Evolutionary conservation across 2,888 invertebrate genomes (phyloP).

Genomic region (Notocelia uddmanniana): DNA sequence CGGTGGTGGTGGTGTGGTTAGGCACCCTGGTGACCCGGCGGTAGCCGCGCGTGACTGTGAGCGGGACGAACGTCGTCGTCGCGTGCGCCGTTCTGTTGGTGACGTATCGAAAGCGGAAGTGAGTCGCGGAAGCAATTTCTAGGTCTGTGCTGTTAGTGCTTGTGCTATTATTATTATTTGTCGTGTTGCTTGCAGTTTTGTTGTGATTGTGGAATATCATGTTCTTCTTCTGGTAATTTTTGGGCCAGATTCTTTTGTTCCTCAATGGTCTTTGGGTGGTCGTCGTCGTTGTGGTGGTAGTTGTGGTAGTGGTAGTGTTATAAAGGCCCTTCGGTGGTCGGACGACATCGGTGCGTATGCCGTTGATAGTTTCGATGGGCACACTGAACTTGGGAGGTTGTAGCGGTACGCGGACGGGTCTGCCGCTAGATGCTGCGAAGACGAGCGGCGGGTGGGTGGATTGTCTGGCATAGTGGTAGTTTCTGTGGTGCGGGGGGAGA

Average conservation of each 20-base stretch:
- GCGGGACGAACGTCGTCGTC: conserved; percentile 56
- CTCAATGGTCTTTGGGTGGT: conserved; percentile 72
- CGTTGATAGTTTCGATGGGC: conserved; percentile 76
- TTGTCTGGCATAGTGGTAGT: conserved; percentile 58
- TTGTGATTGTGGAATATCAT: conserved; percentile 56
- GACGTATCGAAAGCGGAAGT: conserved; percentile 60
- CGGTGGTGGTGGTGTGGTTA: conserved; percentile 60
- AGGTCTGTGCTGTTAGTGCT: conserved; percentile 61
- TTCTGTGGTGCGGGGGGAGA: conserved; percentile 58
- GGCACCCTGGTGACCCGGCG: conserved; percentile 73
- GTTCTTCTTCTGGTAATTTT: conserved; percentile 66
- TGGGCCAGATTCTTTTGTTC: conserved; percentile 82
- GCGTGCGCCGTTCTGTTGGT: conserved; percentile 55
- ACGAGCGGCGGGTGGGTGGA: conserved; percentile 58
- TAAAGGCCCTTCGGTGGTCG: conserved; percentile 66
- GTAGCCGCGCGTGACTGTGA: conserved; percentile 65
- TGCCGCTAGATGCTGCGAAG: conserved; percentile 65
- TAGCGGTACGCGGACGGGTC: conserved; percentile 54
- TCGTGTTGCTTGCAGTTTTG: conserved; percentile 53
- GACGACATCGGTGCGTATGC: conserved; percentile 71
- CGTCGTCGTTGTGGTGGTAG: conserved; percentile 61
- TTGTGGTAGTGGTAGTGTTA: conserved; percentile 57
- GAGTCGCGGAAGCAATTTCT: conserved; percentile 60
- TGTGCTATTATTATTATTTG: conserved; percentile 58
- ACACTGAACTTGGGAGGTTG: conserved; percentile 68